These are phyloP conservation scores for Dioctria linearis DNA, from an alignment of 2,888 invertebrate species.

Conservation along the genomic window DNA sequence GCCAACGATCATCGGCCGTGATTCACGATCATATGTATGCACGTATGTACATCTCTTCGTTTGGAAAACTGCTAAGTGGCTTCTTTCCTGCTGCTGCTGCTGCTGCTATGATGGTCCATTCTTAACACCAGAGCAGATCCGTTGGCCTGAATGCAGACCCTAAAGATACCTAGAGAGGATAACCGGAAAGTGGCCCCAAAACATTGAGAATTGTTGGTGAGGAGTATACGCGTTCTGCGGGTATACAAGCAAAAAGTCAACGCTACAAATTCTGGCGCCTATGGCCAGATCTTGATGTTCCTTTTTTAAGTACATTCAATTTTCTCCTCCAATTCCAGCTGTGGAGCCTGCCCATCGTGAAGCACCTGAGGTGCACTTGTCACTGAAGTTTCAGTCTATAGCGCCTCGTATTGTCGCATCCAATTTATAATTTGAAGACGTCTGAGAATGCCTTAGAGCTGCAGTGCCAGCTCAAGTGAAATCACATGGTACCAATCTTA, in stretches of 20 bases:
- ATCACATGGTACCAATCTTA: conserved; percentile 40
- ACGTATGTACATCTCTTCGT: background rate
- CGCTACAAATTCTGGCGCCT: conserved; percentile 50
- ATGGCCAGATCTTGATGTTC: conserved; percentile 15
- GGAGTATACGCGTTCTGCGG: background rate
- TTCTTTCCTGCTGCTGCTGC: conserved; percentile 14
- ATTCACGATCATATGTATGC: conserved; percentile 14
- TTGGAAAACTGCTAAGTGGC: conserved; percentile 2
- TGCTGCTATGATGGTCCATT: background rate
- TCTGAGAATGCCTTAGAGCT: conserved; percentile 11
- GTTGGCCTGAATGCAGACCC: conserved; percentile 4
- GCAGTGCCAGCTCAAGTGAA: background rate
- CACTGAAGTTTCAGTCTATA: conserved; percentile 7
- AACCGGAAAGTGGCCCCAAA: conserved; percentile 8
- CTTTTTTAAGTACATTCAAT: conserved; percentile 26
- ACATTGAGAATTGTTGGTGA: background rate
- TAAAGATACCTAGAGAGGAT: conserved; percentile 33
- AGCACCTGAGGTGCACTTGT: conserved; percentile 51
- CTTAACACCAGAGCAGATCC: conserved; percentile 7
- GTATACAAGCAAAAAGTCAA: conserved; percentile 9
- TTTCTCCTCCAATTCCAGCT: background rate
- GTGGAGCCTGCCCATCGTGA: conserved; percentile 14
- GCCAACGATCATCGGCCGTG: conserved; percentile 10
- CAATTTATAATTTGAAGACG: conserved; percentile 50
- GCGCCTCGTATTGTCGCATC: background rate